Percentiles rank a stretch among this genome's conserved stretches.
Conservation (phyloP, 92 coral and sea anemone genomes). For the Virgularia gustaviana region DNA sequence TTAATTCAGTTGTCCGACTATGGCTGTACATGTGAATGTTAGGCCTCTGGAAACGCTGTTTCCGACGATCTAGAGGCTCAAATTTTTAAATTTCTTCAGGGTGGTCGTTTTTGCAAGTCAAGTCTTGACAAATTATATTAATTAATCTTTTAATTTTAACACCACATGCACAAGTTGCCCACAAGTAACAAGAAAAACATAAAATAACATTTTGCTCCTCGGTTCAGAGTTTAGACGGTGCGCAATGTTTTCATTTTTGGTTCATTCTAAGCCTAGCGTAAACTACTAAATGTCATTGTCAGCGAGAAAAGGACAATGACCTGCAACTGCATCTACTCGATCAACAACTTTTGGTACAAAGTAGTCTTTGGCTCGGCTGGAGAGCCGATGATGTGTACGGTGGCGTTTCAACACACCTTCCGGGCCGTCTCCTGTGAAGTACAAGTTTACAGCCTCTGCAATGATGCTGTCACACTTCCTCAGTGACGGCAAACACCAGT, state of each 20-base stretch:
- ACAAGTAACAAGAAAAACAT: too few relatives aligned
- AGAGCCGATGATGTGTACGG: neutral
- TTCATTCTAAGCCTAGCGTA: neutral
- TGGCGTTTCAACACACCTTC: neutral
- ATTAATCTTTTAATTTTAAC: too few relatives aligned
- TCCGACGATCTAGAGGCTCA: too few relatives aligned
- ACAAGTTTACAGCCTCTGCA: slow-evolving; percentile 1
- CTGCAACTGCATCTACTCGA: slow-evolving; percentile 5
- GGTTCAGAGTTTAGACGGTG: too few relatives aligned
- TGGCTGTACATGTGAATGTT: too few relatives aligned
- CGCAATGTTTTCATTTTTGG: neutral
- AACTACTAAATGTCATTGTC: neutral
- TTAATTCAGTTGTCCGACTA: too few relatives aligned
- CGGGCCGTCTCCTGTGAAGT: slow-evolving; percentile 17
- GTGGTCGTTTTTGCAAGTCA: too few relatives aligned
- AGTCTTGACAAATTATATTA: too few relatives aligned
- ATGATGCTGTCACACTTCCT: slow-evolving; percentile 17
- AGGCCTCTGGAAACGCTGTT: too few relatives aligned
- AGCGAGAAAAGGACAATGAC: neutral
- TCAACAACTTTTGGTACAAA: slow-evolving; percentile 10
- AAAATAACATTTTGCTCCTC: too few relatives aligned
- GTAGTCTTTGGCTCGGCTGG: slow-evolving; percentile 6
- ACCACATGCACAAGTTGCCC: too few relatives aligned
- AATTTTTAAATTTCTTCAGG: too few relatives aligned
- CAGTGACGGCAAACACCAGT: slow-evolving; percentile 19